Evolutionary conservation across 2,888 invertebrate species (phyloP).

Genomic region (Ditylenchus weischeri): DNA sequence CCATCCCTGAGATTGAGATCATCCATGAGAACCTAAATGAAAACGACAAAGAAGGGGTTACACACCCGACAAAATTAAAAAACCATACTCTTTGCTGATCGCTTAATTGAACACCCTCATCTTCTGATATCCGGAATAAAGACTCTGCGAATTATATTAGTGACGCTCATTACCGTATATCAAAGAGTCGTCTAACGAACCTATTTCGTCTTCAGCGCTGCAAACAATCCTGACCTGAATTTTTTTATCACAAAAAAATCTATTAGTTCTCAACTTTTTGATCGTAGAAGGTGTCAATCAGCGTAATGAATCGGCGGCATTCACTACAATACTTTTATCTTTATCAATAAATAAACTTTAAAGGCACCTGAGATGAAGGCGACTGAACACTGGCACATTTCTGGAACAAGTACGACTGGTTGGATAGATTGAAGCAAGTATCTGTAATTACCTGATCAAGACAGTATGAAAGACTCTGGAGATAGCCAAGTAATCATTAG

Average conservation of each 20-base stretch:
- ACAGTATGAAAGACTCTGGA: conserved; percentile 91
- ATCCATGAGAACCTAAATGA: conserved; percentile 73
- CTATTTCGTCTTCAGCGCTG: conserved; percentile 11
- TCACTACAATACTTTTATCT: conserved; percentile 65
- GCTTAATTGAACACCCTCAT: conserved; percentile 5
- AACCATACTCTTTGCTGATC: conserved; percentile 12
- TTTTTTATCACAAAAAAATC: not conserved
- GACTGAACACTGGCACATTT: too few species aligned
- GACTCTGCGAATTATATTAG: too few species aligned
- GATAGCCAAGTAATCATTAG: conserved; percentile 88
- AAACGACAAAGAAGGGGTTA: conserved; percentile 66
- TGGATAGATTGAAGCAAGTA: not conserved
- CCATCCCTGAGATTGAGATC: conserved; percentile 75
- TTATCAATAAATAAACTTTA: not conserved
- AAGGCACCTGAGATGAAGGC: too few species aligned
- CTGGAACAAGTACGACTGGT: not conserved
- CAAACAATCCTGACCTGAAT: conserved; percentile 11
- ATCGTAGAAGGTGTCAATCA: conserved; percentile 94
- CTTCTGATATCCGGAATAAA: too few species aligned
- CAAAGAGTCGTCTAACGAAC: not conserved
- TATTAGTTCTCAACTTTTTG: conserved; percentile 68
- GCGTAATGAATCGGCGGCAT: conserved; percentile 86
- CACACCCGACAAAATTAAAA: conserved; percentile 66
- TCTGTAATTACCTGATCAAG: conserved; percentile 82
- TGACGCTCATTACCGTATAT: too few species aligned